These are phyloP conservation scores for Decapterus maruadsi DNA, from an alignment of 2,797 vertebrate species.

Conservation along the genomic window DNA sequence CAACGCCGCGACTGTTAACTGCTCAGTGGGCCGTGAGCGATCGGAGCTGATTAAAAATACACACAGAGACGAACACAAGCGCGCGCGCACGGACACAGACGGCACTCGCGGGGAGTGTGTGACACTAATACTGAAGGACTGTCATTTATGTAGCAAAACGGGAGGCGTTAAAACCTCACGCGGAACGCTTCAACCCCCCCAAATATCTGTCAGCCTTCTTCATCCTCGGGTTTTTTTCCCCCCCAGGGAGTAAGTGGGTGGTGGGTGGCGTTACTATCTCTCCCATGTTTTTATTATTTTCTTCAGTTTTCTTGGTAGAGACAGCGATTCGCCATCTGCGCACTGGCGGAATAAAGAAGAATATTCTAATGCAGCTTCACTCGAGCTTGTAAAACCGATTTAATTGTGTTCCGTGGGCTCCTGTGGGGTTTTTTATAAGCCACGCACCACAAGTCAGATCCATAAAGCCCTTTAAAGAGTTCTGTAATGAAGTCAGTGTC, in stretches of 20 bases:
- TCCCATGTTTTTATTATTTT: not conserved
- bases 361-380: not conserved
- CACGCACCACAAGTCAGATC: not conserved
- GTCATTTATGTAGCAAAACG: conserved; percentile 43
- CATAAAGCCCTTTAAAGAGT: conserved; percentile 6
- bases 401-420: not conserved
- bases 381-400: not conserved
- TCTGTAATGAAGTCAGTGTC: conserved; percentile 6
- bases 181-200: conserved; percentile 20
- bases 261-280: conserved; percentile 18
- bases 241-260: conserved; percentile 18
- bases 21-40: conserved; percentile 63
- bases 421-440: not conserved
- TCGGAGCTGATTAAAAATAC: conserved; percentile 63
- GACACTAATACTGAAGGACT: conserved; percentile 51
- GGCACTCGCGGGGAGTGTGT: conserved; percentile 32
- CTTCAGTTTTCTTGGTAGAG: conserved; percentile 5
- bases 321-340: conserved; percentile 18
- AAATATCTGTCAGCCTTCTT: conserved; percentile 48
- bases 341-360: not conserved
- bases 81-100: conserved; percentile 14
- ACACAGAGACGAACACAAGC: not conserved
- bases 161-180: conserved; percentile 45
- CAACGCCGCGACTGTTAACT: conserved; percentile 58
- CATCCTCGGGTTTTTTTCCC: not conserved